These are phyloP conservation scores for Harpagifer antarcticus DNA, from an alignment of 2,797 vertebrate species.

Conservation along the genomic window DNA sequence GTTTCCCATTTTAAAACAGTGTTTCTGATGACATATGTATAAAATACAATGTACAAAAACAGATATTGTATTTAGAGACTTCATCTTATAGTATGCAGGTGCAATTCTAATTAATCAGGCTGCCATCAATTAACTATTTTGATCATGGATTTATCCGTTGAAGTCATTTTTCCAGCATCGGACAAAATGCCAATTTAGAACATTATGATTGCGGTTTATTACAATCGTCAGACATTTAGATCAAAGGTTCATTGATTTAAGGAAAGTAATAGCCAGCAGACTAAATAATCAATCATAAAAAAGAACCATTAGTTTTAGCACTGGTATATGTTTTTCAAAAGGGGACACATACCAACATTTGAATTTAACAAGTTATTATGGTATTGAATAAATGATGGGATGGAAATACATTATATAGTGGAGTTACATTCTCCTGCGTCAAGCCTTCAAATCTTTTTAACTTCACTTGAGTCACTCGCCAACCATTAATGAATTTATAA, in stretches of 20 bases:
- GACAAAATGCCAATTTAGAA: background rate
- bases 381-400: constrained; percentile 18
- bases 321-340: background rate
- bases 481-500: constrained; percentile 24
- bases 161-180: too few species aligned
- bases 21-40: constrained; percentile 4
- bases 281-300: background rate
- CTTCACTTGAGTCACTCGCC: background rate
- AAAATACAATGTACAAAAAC: constrained; percentile 10
- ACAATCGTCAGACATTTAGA: background rate
- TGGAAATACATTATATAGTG: constrained; percentile 19
- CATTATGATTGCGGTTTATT: background rate
- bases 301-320: background rate
- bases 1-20: constrained; percentile 19
- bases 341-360: constrained; percentile 17
- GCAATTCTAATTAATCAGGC: background rate
- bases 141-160: too few species aligned
- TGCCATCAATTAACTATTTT: background rate
- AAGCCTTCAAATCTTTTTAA: constrained; percentile 4
- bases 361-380: background rate
- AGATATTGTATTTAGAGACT: background rate
- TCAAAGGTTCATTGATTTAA: background rate
- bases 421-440: constrained; percentile 10
- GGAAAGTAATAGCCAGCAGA: background rate
- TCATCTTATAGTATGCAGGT: background rate